phyloP scores from a whole-genome alignment of 2,888 invertebrate genomes.

The Myopa tessellatipennis region DNA sequence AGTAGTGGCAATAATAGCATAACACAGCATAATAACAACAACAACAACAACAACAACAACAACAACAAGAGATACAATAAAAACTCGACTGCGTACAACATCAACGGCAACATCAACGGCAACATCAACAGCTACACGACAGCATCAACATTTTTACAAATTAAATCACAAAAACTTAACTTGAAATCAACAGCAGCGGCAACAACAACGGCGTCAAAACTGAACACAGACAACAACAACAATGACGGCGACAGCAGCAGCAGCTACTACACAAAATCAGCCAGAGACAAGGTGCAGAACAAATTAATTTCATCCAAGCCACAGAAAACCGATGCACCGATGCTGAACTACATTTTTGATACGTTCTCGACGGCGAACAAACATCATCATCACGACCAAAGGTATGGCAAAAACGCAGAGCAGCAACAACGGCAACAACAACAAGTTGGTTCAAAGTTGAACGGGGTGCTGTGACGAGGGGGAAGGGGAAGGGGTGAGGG shows the following conservation, averaged over 20 bases:
- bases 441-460: background rate
- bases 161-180: slow-evolving; percentile 58
- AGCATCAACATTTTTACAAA: slow-evolving; percentile 54
- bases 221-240: slow-evolving; percentile 37
- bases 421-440: background rate
- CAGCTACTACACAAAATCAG: slow-evolving; percentile 24
- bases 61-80: slow-evolving; percentile 41
- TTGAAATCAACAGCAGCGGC: slow-evolving; percentile 44
- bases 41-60: slow-evolving; percentile 42
- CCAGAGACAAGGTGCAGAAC: slow-evolving; percentile 54
- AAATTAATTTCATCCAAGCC: slow-evolving; percentile 68
- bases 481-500: background rate
- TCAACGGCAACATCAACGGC: slow-evolving; percentile 18
- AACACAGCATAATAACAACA: slow-evolving; percentile 37
- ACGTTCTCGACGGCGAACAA: slow-evolving; percentile 77
- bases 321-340: slow-evolving; percentile 76
- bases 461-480: background rate
- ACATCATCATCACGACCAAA: slow-evolving; percentile 76
- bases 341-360: slow-evolving; percentile 81
- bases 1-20: slow-evolving; percentile 20
- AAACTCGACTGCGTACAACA: slow-evolving; percentile 22
- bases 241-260: slow-evolving; percentile 16
- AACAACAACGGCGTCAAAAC: slow-evolving; percentile 7
- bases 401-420: slow-evolving; percentile 67
- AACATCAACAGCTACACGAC: slow-evolving; percentile 39